Percentiles rank a stretch among this genome's conserved stretches.
Evolutionary conservation across 2,888 invertebrate species (phyloP).

Genomic region (Steromphala cineraria): DNA sequence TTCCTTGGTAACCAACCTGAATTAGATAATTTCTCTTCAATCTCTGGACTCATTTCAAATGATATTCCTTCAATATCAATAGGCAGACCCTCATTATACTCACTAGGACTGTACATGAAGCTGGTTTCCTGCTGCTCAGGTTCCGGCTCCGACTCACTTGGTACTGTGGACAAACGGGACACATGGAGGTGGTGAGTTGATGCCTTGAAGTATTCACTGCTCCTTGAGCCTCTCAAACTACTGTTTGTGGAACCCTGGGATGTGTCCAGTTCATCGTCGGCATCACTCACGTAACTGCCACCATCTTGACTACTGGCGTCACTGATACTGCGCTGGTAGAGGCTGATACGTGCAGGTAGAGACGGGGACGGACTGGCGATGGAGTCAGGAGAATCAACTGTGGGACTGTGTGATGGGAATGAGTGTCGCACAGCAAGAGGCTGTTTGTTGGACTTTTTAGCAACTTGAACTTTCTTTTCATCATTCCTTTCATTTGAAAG

Average conservation of each 20-base stretch:
- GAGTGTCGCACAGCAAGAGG: not conserved
- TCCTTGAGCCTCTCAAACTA: constrained; percentile 33
- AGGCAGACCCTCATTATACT: not conserved
- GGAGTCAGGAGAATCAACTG: not conserved
- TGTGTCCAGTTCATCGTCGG: constrained; percentile 56
- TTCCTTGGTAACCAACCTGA: too few species aligned
- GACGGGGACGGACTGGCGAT: not conserved
- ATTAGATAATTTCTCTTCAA: too few species aligned
- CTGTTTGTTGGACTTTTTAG: not conserved
- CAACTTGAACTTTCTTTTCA: not conserved
- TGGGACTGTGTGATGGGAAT: not conserved
- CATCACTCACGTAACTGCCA: constrained; percentile 51
- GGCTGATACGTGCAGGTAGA: not conserved
- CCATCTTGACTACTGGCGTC: constrained; percentile 36
- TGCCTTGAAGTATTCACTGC: constrained; percentile 30
- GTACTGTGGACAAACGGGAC: constrained; percentile 27
- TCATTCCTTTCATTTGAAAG: not conserved
- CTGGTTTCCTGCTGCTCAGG: not conserved
- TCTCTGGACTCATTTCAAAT: not conserved
- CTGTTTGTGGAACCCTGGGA: constrained; percentile 49
- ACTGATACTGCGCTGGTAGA: constrained; percentile 23
- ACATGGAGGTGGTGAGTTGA: constrained; percentile 26
- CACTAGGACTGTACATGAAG: not conserved
- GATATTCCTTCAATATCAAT: not conserved
- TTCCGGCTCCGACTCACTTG: constrained; percentile 27